A percentile compares a stretch with the other conserved stretches of the same genome.
Evolutionary conservation across 2,888 invertebrate genomes (phyloP).

Genomic region (Cheilosia urbana): DNA sequence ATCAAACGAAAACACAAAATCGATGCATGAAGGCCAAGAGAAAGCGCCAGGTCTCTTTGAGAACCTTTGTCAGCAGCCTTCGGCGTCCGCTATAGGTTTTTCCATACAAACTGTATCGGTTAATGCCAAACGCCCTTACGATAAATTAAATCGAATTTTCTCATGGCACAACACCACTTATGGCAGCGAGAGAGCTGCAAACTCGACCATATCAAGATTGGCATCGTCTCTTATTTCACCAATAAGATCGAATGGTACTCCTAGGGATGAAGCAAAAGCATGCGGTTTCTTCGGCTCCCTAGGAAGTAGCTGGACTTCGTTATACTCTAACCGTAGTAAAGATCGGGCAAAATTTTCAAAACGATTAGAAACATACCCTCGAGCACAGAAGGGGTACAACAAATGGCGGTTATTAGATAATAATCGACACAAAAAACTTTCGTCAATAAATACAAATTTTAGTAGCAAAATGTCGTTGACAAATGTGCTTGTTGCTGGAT

Average conservation of each 20-base stretch:
- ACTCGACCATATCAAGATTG: conserved; percentile 38
- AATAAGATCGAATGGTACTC: conserved; percentile 18
- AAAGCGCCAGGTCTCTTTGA: too few species aligned
- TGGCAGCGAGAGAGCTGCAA: background rate
- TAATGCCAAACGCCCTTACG: background rate
- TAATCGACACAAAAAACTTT: too few species aligned
- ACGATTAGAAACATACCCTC: too few species aligned
- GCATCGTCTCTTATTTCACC: conserved; percentile 52
- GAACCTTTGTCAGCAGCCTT: background rate
- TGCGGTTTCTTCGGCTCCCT: background rate
- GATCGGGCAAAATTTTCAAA: too few species aligned
- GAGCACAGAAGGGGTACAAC: too few species aligned
- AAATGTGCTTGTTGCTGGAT: too few species aligned
- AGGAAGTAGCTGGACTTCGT: background rate
- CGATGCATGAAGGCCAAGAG: background rate
- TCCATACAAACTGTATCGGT: background rate
- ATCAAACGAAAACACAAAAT: conserved; percentile 1
- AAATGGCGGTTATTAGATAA: too few species aligned
- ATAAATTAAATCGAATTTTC: conserved; percentile 34
- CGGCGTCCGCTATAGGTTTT: background rate
- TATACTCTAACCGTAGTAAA: background rate
- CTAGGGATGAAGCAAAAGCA: too few species aligned
- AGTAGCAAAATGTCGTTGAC: too few species aligned
- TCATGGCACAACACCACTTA: conserved; percentile 20
- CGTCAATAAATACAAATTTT: too few species aligned